A percentile compares a stretch with the other conserved stretches of the same genome.
Evolutionary conservation across 2,797 vertebrate species (phyloP).

Genomic region (Anguilla pacifica): DNA sequence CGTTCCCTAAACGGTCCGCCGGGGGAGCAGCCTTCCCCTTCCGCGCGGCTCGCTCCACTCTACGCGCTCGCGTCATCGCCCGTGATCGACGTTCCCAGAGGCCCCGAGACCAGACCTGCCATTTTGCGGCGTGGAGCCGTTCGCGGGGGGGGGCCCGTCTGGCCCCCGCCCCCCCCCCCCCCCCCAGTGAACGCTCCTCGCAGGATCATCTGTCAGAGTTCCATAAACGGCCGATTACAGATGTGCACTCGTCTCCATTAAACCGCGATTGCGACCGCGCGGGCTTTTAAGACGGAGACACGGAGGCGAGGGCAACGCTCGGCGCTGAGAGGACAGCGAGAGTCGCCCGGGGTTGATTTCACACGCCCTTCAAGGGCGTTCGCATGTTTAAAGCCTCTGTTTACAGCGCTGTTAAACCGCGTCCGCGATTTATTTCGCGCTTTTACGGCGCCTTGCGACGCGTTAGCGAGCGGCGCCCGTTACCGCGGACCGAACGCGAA

Average conservation of each 20-base stretch:
- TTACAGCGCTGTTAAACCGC: background rate
- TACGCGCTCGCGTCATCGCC: slow-evolving; percentile 30
- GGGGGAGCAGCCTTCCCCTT: slow-evolving; percentile 29
- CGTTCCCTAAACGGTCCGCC: slow-evolving; percentile 32
- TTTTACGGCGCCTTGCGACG: background rate
- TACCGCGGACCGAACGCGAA: background rate
- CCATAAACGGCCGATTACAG: slow-evolving; percentile 37
- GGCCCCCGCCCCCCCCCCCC: no score
- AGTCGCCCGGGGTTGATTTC: no score
- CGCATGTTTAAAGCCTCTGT: slow-evolving; percentile 46
- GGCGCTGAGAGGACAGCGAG: background rate
- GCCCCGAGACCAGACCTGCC: slow-evolving; percentile 42
- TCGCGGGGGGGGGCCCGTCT: no score
- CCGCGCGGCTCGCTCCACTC: slow-evolving; percentile 33
- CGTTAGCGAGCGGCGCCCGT: background rate
- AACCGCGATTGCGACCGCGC: slow-evolving; percentile 62
- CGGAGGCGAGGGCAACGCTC: slow-evolving; percentile 44
- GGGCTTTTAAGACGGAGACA: slow-evolving; percentile 63
- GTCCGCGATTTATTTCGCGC: background rate
- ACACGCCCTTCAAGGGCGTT: slow-evolving; percentile 30
- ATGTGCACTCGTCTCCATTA: slow-evolving; percentile 64
- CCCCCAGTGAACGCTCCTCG: slow-evolving; percentile 44
- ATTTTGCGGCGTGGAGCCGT: slow-evolving; percentile 51
- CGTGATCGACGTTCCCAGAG: slow-evolving; percentile 53
- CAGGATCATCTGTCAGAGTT: slow-evolving; percentile 32